Evolutionary conservation across 2,113 vertebrate genomes (phyloP).

Genomic region (Cephalopholis sonnerati): DNA sequence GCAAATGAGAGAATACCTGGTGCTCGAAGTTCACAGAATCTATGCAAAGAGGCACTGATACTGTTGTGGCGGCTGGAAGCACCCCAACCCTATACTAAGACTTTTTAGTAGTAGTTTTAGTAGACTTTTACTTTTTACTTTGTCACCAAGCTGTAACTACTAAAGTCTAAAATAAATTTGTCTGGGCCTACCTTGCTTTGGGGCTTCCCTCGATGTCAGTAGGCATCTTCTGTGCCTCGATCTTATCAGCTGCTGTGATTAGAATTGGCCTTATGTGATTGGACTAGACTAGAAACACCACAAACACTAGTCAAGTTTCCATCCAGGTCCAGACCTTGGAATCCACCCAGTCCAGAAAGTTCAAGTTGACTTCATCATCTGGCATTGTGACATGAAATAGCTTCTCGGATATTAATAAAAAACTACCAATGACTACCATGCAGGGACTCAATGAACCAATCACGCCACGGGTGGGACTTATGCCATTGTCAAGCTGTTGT

Average conservation of each 20-base stretch:
- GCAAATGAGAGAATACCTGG: neutral
- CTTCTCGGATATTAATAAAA: no score
- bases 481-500: no score
- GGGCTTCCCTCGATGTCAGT: neutral
- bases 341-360: no score
- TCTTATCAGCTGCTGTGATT: conserved; percentile 4
- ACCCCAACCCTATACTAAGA: no score
- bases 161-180: neutral
- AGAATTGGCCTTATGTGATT: neutral
- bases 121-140: no score
- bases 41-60: neutral
- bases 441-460: no score
- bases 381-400: no score
- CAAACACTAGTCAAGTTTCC: neutral
- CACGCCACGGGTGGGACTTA: no score
- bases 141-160: neutral
- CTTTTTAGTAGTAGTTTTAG: no score
- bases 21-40: neutral
- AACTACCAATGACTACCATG: no score
- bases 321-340: no score
- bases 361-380: no score
- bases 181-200: neutral
- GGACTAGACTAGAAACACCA: neutral
- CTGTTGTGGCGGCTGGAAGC: neutral
- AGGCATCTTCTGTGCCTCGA: neutral